phyloP scores from a whole-genome alignment of 2,797 vertebrate species.

The Sus cebifrons region DNA sequence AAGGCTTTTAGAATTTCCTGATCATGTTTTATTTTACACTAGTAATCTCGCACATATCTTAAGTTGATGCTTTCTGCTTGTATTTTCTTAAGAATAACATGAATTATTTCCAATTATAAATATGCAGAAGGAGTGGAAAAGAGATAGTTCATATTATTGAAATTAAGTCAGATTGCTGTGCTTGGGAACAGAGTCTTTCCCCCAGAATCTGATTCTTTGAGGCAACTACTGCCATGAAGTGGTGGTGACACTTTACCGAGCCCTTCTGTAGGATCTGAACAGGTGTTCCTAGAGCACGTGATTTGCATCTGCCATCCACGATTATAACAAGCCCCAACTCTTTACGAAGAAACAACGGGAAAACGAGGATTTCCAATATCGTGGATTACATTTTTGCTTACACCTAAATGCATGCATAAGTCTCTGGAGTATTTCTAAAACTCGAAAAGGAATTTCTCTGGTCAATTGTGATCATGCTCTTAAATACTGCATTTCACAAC shows the following conservation, averaged over 20 bases:
- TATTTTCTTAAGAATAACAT: not conserved
- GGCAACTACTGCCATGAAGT: not conserved
- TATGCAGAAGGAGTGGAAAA: not conserved
- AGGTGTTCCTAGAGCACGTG: no score
- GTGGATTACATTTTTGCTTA: not conserved
- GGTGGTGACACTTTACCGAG: not conserved
- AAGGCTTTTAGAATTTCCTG: not conserved
- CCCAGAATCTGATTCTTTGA: not conserved
- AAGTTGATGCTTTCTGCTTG: not conserved
- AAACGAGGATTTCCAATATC: not conserved
- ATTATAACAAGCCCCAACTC: not conserved
- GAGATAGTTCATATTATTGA: not conserved
- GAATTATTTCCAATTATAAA: conserved; percentile 1
- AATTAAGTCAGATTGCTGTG: not conserved
- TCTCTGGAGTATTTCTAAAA: not conserved
- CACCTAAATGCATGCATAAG: no score
- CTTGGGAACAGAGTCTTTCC: not conserved
- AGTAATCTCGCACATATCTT: rapidly evolving
- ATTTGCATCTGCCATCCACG: not conserved
- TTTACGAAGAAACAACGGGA: not conserved
- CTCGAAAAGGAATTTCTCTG: conserved; percentile 6
- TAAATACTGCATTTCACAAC: not conserved
- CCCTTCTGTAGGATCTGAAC: not conserved
- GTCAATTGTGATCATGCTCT: not conserved
- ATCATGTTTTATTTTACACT: not conserved